Evolutionary conservation across 2,797 vertebrate species (phyloP).

Genomic region (Phylloscopus collybita): DNA sequence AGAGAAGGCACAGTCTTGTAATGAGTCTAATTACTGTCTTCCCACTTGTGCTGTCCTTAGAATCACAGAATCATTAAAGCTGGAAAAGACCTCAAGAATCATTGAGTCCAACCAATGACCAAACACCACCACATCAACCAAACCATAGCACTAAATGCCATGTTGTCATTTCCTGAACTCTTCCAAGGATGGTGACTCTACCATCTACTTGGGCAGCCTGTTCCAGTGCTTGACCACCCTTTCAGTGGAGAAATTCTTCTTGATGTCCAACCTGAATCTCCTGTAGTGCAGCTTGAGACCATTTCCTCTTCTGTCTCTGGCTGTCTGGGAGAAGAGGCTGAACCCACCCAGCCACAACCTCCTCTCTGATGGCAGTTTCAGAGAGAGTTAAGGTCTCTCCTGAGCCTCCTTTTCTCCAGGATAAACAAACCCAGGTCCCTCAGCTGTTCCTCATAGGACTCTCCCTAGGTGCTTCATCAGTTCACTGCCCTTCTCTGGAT

Average conservation of each 20-base stretch:
- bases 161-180: fast-evolving
- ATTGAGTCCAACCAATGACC: neutral
- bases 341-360: neutral
- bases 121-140: neutral
- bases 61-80: neutral
- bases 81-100: neutral
- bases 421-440: neutral
- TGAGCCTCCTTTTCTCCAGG: neutral
- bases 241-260: neutral
- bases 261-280: neutral
- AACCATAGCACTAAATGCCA: neutral
- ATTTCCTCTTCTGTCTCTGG: neutral
- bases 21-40: neutral
- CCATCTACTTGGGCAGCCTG: neutral
- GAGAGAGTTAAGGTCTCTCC: neutral
- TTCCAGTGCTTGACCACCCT: neutral
- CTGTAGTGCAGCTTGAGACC: too few species aligned
- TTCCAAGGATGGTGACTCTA: neutral
- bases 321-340: neutral
- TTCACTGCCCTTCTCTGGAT: neutral
- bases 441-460: neutral
- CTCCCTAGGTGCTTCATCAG: neutral
- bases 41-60: neutral
- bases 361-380: neutral
- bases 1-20: neutral